A percentile compares a stretch with the other conserved stretches of the same genome.
Evolutionary conservation across 2,888 invertebrate species (phyloP).

Genomic region (Cheiracanthium punctorium): DNA sequence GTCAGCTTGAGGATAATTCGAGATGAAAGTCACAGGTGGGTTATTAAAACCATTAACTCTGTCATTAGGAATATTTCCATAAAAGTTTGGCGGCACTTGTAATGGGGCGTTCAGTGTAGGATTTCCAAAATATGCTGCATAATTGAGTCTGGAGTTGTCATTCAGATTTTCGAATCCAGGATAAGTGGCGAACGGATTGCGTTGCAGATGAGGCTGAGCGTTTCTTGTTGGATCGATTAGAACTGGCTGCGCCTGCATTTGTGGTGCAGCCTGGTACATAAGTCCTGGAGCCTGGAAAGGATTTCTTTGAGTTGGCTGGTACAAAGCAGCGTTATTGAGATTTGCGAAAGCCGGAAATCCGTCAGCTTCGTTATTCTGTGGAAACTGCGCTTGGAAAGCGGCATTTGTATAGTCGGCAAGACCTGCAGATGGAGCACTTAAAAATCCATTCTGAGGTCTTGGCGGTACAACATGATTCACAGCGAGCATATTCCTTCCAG

Average conservation of each 20-base stretch:
- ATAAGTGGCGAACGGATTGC: background rate
- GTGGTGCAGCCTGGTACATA: background rate
- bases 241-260: background rate
- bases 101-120: slow-evolving; percentile 16
- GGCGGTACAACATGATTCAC: slow-evolving; percentile 16
- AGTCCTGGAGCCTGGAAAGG: background rate
- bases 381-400: slow-evolving; percentile 14
- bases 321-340: background rate
- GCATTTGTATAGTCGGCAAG: slow-evolving; percentile 26
- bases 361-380: background rate
- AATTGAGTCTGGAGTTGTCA: slow-evolving; percentile 21
- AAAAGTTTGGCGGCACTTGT: slow-evolving; percentile 31
- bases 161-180: background rate
- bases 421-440: slow-evolving; percentile 19
- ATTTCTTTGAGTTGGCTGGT: background rate
- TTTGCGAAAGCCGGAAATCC: background rate
- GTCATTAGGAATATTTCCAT: background rate
- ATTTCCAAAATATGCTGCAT: slow-evolving; percentile 25
- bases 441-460: slow-evolving; percentile 23
- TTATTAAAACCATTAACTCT: slow-evolving; percentile 2
- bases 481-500: background rate
- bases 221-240: background rate
- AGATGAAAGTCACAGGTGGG: slow-evolving; percentile 8
- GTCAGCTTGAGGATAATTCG: background rate
- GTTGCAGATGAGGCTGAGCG: background rate